These are phyloP conservation scores for Sinosuthora webbiana DNA, from an alignment of 2,113 vertebrate genomes.

Conservation along the genomic window DNA sequence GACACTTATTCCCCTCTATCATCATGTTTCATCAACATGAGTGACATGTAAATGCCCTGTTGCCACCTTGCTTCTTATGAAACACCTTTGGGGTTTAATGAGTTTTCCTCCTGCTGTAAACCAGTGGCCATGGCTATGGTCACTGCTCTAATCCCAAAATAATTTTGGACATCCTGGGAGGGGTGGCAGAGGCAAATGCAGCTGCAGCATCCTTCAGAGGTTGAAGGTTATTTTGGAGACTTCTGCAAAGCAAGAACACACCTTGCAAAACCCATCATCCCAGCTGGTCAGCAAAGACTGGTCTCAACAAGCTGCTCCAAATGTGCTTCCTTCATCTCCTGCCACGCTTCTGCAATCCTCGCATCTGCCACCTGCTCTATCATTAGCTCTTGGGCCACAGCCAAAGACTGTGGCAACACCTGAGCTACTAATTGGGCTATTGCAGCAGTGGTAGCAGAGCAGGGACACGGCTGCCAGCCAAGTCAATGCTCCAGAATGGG, in stretches of 20 bases:
- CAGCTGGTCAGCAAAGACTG: background rate
- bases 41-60: background rate
- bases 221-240: background rate
- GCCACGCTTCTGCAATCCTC: background rate
- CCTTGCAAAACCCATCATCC: background rate
- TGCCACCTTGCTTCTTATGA: background rate
- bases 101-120: background rate
- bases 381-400: background rate
- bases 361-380: background rate
- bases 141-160: background rate
- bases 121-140: background rate
- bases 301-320: background rate
- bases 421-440: background rate
- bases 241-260: background rate
- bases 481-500: background rate
- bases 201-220: background rate
- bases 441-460: background rate
- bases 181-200: background rate
- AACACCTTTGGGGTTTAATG: background rate
- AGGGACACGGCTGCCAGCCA: background rate
- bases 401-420: slow-evolving; percentile 30
- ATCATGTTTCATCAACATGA: background rate
- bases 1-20: background rate
- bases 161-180: slow-evolving; percentile 3
- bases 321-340: background rate